phyloP scores from a whole-genome alignment of 92 coral and sea anemone genomes.

The Zoanthus sansibaricus region DNA sequence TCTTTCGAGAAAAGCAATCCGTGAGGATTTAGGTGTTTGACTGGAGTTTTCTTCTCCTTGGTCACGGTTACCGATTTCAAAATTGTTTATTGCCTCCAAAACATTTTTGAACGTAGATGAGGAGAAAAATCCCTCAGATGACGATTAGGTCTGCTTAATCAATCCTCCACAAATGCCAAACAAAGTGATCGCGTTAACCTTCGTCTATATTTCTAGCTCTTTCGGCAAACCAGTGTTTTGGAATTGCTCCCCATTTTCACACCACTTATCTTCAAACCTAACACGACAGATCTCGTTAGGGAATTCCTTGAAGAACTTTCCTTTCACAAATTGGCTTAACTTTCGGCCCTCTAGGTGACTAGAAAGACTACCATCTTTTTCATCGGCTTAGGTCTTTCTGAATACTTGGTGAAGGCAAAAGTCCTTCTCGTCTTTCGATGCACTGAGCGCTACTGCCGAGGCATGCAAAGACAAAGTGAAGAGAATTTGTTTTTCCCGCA shows the following conservation, averaged over 20 bases:
- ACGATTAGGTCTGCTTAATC: constrained; percentile 1
- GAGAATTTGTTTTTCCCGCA: neutral
- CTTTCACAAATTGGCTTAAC: constrained; percentile 24
- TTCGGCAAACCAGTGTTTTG: constrained; percentile 5
- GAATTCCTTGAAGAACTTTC: constrained; percentile 41
- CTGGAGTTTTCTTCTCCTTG: too few relatives aligned
- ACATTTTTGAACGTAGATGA: neutral
- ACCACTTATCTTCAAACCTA: constrained; percentile 32
- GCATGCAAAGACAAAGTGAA: neutral
- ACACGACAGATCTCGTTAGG: constrained; percentile 36
- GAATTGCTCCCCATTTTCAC: constrained; percentile 47
- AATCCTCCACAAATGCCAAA: neutral
- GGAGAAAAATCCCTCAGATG: constrained; percentile 6
- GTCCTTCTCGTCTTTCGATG: constrained; percentile 6
- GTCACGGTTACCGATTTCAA: too few relatives aligned
- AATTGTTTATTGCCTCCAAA: too few relatives aligned
- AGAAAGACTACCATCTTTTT: constrained; percentile 31
- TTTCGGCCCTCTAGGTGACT: constrained; percentile 19
- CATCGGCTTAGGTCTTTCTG: constrained; percentile 28
- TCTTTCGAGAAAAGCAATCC: too few relatives aligned
- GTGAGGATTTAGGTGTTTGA: too few relatives aligned
- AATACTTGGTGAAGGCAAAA: constrained; percentile 32
- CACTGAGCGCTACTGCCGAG: constrained; percentile 1
- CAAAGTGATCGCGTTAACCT: neutral
- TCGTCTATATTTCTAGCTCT: neutral